phyloP scores from a whole-genome alignment of 2,888 invertebrate genomes.

The Bembecia ichneumoniformis region DNA sequence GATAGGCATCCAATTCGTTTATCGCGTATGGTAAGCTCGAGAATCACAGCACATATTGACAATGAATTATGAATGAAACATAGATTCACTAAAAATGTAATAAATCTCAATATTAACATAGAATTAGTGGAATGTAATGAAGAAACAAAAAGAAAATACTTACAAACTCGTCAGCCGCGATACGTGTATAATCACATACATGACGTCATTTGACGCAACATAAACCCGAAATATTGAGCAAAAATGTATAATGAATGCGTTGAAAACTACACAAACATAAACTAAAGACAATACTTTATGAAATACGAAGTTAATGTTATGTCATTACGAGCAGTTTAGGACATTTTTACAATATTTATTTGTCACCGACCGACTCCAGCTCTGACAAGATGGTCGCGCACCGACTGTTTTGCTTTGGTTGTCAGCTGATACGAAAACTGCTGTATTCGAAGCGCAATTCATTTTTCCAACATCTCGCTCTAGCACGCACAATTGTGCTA shows the following conservation, averaged over 20 bases:
- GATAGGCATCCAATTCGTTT: conserved; percentile 8
- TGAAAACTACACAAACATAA: conserved; percentile 52
- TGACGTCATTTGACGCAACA: conserved; percentile 73
- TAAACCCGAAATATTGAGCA: conserved; percentile 67
- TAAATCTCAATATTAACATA: conserved; percentile 29
- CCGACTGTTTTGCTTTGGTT: conserved; percentile 75
- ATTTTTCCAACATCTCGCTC: conserved; percentile 27
- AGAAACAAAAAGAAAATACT: conserved; percentile 69
- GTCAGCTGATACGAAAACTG: conserved; percentile 72
- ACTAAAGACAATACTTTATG: conserved; percentile 57
- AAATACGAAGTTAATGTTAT: conserved; percentile 53
- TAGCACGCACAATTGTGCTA: conserved; percentile 12
- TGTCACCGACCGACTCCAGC: conserved; percentile 68
- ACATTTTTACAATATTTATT: conserved; percentile 70
- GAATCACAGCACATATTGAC: conserved; percentile 26
- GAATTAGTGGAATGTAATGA: conserved; percentile 47
- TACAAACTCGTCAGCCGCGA: conserved; percentile 66
- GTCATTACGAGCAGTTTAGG: conserved; percentile 64
- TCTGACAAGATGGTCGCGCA: conserved; percentile 75
- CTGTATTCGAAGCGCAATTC: conserved; percentile 41
- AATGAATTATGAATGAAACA: conserved; percentile 62
- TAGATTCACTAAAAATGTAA: conserved; percentile 28
- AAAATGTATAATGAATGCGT: conserved; percentile 55
- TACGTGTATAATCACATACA: conserved; percentile 72
- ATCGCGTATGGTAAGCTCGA: conserved; percentile 33